Evolutionary conservation across 2,797 vertebrate genomes (phyloP).

Genomic region (Choloepus didactylus): DNA sequence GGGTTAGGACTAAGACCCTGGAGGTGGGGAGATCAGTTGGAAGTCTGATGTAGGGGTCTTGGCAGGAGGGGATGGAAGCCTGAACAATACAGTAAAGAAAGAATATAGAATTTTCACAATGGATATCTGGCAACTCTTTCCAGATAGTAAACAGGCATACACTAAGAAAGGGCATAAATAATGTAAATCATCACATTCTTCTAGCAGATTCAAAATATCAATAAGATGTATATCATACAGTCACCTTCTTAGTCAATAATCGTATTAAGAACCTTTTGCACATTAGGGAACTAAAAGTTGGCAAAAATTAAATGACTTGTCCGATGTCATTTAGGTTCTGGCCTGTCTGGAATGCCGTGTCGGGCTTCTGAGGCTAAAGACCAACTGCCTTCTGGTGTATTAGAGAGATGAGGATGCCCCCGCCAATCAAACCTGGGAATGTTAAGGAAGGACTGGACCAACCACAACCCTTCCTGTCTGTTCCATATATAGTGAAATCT

Average conservation of each 20-base stretch:
- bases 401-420: not conserved
- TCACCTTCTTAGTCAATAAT: not conserved
- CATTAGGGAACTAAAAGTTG: not conserved
- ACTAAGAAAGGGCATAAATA: not conserved
- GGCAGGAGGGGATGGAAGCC: not conserved
- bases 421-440: not conserved
- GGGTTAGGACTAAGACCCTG: not conserved
- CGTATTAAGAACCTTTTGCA: not conserved
- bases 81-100: not conserved
- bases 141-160: not conserved
- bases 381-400: not conserved
- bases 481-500: not conserved
- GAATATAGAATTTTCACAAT: not conserved
- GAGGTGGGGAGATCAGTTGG: not conserved
- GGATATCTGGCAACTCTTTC: not conserved
- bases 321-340: not conserved
- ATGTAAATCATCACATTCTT: not conserved
- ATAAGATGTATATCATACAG: not conserved
- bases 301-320: not conserved
- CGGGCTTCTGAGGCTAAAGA: not conserved
- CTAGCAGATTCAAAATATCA: not conserved
- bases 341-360: not conserved
- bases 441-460: not conserved
- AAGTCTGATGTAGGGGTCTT: not conserved
- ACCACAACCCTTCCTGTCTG: not conserved